Evolutionary conservation across 1,140 invertebrate species (phyloP).

Genomic region (Plodia interpunctella): DNA sequence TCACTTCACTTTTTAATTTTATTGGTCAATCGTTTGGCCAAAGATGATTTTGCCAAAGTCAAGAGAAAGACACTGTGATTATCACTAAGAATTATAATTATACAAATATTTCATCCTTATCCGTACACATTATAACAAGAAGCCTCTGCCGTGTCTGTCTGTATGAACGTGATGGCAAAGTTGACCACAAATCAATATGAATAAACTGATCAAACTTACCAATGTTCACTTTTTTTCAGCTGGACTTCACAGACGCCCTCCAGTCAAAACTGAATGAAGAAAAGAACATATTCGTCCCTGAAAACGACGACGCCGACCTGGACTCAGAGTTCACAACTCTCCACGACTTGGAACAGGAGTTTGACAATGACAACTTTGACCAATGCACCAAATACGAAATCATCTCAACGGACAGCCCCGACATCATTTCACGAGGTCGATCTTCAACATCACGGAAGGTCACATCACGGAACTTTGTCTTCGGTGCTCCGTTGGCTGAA

Average conservation of each 20-base stretch:
- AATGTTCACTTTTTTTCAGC: constrained; percentile 49
- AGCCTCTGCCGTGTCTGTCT: no score
- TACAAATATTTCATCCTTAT: no score
- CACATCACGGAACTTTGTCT: constrained; percentile 54
- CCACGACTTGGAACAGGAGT: constrained; percentile 69
- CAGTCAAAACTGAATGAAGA: constrained; percentile 31
- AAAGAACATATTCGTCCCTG: constrained; percentile 47
- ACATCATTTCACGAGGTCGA: constrained; percentile 60
- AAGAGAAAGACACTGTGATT: no score
- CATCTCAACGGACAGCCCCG: constrained; percentile 69
- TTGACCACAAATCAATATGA: no score
- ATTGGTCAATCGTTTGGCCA: no score
- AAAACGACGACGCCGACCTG: constrained; percentile 43
- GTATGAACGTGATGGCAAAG: no score
- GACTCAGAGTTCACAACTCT: constrained; percentile 49
- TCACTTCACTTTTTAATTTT: no score
- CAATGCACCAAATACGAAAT: constrained; percentile 73
- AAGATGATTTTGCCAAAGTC: no score
- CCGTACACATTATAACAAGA: no score
- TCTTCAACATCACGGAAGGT: constrained; percentile 46
- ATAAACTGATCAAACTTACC: no score
- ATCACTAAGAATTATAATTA: no score
- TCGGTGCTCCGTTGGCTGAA: constrained; percentile 65
- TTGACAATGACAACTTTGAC: constrained; percentile 55
- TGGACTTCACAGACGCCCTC: constrained; percentile 56